phyloP scores from a whole-genome alignment of 2,797 vertebrate genomes.

The Natrix natrix region DNA sequence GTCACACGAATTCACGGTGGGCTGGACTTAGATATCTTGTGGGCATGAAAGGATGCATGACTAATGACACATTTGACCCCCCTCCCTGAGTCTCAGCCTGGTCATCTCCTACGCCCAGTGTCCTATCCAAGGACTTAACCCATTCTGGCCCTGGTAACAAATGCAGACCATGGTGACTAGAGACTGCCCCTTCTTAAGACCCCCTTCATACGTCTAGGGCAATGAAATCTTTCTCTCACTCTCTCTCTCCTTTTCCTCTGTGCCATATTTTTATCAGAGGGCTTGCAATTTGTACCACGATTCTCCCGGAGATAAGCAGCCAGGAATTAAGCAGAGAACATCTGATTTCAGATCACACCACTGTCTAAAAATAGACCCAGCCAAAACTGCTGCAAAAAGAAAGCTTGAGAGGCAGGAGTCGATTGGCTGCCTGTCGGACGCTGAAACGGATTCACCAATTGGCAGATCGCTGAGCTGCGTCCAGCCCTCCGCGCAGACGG shows the following conservation, averaged over 20 bases:
- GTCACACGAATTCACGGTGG: background rate
- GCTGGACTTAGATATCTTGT: background rate
- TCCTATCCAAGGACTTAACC: background rate
- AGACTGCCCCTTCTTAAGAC: background rate
- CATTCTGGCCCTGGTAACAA: background rate
- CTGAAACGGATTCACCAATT: background rate
- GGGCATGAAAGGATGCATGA: background rate
- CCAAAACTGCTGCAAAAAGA: background rate
- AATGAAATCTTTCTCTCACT: constrained; percentile 20
- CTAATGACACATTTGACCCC: background rate
- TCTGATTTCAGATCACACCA: constrained; percentile 10
- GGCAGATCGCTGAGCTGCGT: background rate
- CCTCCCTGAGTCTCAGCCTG: background rate
- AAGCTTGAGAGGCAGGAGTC: background rate
- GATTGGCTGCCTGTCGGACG: background rate
- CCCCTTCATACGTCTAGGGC: background rate
- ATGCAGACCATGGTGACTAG: background rate
- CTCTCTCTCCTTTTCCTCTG: background rate
- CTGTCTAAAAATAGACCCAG: constrained; percentile 10
- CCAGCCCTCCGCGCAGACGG: background rate
- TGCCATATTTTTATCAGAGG: background rate
- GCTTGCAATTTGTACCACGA: background rate
- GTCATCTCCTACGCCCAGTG: background rate
- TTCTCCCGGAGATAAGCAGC: background rate
- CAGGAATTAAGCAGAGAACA: constrained; percentile 10